Percentiles rank a stretch among this genome's conserved stretches.
phyloP scores from a whole-genome alignment of 1,140 invertebrate genomes.

The Caerostris extrusa region DNA sequence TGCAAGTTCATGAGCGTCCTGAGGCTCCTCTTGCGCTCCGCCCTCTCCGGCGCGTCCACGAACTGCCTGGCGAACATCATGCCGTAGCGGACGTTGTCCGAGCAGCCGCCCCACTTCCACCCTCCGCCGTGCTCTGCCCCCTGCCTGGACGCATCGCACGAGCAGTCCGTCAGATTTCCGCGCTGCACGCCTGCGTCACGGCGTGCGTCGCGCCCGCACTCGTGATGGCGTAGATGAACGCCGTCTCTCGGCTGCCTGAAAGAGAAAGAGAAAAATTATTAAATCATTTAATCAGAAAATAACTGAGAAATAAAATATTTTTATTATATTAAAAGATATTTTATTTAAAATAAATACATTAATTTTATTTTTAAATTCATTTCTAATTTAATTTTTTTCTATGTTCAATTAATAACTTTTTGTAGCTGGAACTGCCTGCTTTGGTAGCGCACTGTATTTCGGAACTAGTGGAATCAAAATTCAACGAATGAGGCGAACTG shows the following conservation, averaged over 20 bases:
- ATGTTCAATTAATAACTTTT: no score
- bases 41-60: slow-evolving; percentile 85
- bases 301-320: no score
- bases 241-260: slow-evolving; percentile 86
- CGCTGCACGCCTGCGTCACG: slow-evolving; percentile 86
- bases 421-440: no score
- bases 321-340: no score
- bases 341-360: no score
- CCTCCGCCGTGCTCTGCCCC: slow-evolving; percentile 83
- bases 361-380: no score
- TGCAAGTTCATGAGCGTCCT: slow-evolving; percentile 86
- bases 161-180: slow-evolving; percentile 86
- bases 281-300: no score
- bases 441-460: no score
- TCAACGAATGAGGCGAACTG: no score
- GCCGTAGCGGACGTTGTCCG: slow-evolving; percentile 86
- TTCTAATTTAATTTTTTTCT: no score
- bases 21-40: slow-evolving; percentile 81
- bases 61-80: slow-evolving; percentile 85
- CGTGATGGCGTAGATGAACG: slow-evolving; percentile 87
- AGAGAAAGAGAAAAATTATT: background rate
- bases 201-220: slow-evolving; percentile 87
- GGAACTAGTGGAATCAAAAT: no score
- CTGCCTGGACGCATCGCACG: slow-evolving; percentile 84
- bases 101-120: slow-evolving; percentile 88